These are phyloP conservation scores for Punctoribates punctum DNA, from an alignment of 2,888 invertebrate species.

Conservation along the genomic window DNA sequence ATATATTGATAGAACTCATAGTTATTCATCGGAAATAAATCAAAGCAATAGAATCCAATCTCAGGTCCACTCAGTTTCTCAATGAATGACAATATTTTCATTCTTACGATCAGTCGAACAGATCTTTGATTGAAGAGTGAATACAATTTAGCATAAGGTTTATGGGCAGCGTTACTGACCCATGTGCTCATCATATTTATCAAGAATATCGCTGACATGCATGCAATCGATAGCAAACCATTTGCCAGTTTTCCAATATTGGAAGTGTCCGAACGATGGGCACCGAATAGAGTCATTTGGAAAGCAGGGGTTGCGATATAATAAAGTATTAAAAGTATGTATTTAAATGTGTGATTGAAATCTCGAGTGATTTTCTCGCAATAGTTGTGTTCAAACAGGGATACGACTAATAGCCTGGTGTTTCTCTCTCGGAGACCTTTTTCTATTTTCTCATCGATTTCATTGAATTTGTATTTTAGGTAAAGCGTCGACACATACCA, in stretches of 20 bases:
- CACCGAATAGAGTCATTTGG: not conserved
- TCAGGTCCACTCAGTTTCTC: not conserved
- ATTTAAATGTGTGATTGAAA: not conserved
- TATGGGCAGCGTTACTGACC: not conserved
- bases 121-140: not conserved
- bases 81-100: not conserved
- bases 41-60: not conserved
- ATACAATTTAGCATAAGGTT: not conserved
- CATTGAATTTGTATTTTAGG: not conserved
- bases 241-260: not conserved
- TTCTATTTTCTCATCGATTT: not conserved
- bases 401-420: not conserved
- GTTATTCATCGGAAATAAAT: conserved; percentile 12
- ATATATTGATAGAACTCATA: conserved; percentile 5
- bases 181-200: not conserved
- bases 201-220: not conserved
- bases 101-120: not conserved
- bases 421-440: not conserved
- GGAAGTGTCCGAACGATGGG: not conserved
- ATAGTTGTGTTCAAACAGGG: not conserved
- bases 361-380: not conserved
- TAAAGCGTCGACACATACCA: too few species aligned
- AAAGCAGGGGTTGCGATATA: not conserved
- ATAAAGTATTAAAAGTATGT: not conserved
- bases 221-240: not conserved